Percentiles rank a stretch among this genome's conserved stretches.
Conservation (phyloP, 2,797 vertebrate species). For the Bufotes viridis region DNA sequence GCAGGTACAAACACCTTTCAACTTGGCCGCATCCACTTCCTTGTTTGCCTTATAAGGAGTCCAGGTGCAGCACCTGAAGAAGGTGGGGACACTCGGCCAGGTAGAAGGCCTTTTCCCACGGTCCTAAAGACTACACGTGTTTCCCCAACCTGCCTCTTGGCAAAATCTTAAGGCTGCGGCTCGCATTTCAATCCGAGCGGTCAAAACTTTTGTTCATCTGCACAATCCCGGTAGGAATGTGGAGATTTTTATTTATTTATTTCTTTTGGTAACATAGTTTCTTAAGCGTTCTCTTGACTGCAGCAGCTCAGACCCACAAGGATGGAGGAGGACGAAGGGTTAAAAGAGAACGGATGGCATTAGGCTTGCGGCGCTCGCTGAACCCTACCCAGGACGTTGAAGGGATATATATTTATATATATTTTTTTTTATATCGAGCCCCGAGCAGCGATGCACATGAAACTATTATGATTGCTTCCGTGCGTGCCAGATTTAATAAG, state of each 20-base stretch:
- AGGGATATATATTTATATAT: not conserved
- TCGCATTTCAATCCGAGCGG: constrained; percentile 27
- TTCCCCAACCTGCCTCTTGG: constrained; percentile 39
- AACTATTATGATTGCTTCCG: constrained; percentile 25
- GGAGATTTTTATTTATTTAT: not conserved
- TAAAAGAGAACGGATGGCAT: not conserved
- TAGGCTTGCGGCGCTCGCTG: not conserved
- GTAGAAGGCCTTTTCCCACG: constrained; percentile 66
- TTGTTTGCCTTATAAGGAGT: constrained; percentile 84
- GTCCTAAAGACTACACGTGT: constrained; percentile 66
- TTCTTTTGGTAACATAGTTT: not conserved
- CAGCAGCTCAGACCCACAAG: not conserved
- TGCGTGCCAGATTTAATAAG: constrained; percentile 20
- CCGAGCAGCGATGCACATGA: constrained; percentile 6
- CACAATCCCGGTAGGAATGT: constrained; percentile 31
- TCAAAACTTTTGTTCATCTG: constrained; percentile 1
- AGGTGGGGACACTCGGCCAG: constrained; percentile 76
- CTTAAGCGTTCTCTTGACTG: not conserved
- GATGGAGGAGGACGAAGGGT: constrained; percentile 5
- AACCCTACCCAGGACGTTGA: not conserved
- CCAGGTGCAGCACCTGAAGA: constrained; percentile 76
- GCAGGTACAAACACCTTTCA: constrained; percentile 60
- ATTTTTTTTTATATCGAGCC: not conserved
- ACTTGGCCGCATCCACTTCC: constrained; percentile 82
- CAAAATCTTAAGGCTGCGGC: constrained; percentile 21